Evolutionary conservation across 2,888 invertebrate species (phyloP), one percentile per base, ranked within the genome.

Genomic region (Allacma fusca): DNA sequence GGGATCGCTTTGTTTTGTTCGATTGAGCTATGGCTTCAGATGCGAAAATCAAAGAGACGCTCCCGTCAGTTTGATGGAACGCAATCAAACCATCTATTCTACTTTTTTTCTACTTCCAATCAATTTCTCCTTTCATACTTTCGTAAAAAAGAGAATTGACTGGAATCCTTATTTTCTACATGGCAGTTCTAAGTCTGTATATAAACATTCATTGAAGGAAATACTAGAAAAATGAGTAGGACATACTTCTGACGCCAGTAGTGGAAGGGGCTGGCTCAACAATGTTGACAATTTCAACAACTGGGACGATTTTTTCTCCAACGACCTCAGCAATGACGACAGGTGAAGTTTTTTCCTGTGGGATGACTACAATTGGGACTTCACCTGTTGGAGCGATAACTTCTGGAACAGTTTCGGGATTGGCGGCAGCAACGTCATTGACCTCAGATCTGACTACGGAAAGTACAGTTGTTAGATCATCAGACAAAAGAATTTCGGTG

Each of bases 241-340:
- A 57, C 73, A 21, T 62, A 73, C 73, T 21, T 73, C 26, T 34
- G 12, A 65, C 64, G 13, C 40, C 19, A 9, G 50, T n/a, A 16
- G 50, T 50, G 50, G 16, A 5, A 2, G 50, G 9, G 4, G 62
- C 24, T 28, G 34, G 21, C n/a, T n/a, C n/a, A 28, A 21, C 40
- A 40, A 67, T 24, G 21, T 75, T 40, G 21, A 65, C 65, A n/a
- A 75, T 23, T 65, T 75, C 65, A 24, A 75, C 75, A 64, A 75
- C 65, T 29, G 75, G 75, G 12, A 75, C 44, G 26, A 75, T 62
- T 34, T 75, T 75, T n/a, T 64, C 43, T 34, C 67, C 75, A n/a
- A 75, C 28, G 24, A 65, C 44, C 23, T 75, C 75, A 65, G 65
- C 75, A 16, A 75, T 44, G 1, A 75, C 67, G 16, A 75, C 44